A percentile compares a stretch with the other conserved stretches of the same genome.
Evolutionary conservation across 2,888 invertebrate species (phyloP).

Genomic region (Nomada ferruginata): DNA sequence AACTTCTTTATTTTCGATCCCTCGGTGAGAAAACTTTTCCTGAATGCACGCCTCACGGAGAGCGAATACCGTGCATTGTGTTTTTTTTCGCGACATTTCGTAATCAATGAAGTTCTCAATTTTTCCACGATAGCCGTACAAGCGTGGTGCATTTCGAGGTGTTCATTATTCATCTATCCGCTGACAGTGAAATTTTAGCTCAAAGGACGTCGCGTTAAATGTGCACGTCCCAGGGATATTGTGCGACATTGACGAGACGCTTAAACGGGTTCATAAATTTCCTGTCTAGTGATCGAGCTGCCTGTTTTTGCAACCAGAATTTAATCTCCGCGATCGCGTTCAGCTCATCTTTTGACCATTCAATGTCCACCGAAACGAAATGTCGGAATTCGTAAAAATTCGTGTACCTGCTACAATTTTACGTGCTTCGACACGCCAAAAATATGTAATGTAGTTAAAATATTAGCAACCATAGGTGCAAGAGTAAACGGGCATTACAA

Average conservation of each 20-base stretch:
- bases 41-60: no score
- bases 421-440: no score
- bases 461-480: no score
- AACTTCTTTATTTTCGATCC: slow-evolving; percentile 4
- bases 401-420: no score
- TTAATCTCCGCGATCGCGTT: not conserved
- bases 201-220: not conserved
- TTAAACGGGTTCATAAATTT: not conserved
- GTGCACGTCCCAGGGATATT: not conserved
- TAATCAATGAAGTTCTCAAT: slow-evolving; percentile 11
- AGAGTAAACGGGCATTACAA: no score
- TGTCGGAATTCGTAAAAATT: no score
- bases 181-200: not conserved
- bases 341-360: not conserved
- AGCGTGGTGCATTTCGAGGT: not conserved
- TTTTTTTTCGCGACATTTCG: not conserved
- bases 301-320: not conserved
- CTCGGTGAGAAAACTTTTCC: not conserved
- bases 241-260: not conserved
- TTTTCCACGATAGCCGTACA: not conserved
- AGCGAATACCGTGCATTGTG: not conserved
- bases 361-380: no score
- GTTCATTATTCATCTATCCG: slow-evolving; percentile 11
- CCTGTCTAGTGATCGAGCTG: not conserved
- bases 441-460: no score